Percentiles rank a stretch among this genome's conserved stretches.
phyloP scores from a whole-genome alignment of 2,888 invertebrate species.

The Xylota sylvarum region DNA sequence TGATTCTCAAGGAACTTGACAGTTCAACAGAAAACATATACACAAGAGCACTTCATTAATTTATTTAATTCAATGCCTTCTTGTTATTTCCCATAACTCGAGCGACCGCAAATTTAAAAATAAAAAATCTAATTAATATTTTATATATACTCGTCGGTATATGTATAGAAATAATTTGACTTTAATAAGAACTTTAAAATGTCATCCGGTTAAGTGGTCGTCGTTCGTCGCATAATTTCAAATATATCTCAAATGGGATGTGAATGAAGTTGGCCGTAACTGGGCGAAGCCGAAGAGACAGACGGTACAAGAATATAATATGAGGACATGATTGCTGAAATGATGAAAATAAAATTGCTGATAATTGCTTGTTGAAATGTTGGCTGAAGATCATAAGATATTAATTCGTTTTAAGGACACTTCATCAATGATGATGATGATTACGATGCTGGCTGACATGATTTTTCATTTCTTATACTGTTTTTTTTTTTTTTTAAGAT shows the following conservation, averaged over 20 bases:
- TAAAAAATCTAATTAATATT: conserved; percentile 12
- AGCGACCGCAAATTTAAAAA: conserved; percentile 12
- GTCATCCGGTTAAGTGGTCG: conserved; percentile 70
- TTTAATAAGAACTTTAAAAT: conserved; percentile 55
- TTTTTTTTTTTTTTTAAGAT: conserved; percentile 2
- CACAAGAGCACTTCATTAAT: conserved; percentile 49
- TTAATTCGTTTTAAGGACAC: conserved; percentile 64
- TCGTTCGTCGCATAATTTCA: conserved; percentile 57
- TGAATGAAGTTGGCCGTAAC: conserved; percentile 28
- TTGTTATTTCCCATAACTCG: conserved; percentile 2
- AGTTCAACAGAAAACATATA: not conserved
- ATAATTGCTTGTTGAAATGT: conserved; percentile 58
- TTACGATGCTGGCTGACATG: conserved; percentile 43
- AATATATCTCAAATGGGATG: conserved; percentile 57
- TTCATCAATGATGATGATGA: conserved; percentile 56
- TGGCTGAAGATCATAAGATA: conserved; percentile 28
- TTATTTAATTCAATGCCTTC: conserved; percentile 47
- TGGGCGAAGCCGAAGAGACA: not conserved
- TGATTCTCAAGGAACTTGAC: conserved; percentile 18
- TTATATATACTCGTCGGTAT: not conserved
- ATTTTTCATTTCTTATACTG: not conserved
- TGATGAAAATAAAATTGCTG: conserved; percentile 70
- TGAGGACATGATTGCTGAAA: conserved; percentile 69
- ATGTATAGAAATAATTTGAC: conserved; percentile 37
- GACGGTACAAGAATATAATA: conserved; percentile 8